Base-by-base conservation (phyloP, 2,888 invertebrate genomes). In the Eupithecia tripunctaria region DNA sequence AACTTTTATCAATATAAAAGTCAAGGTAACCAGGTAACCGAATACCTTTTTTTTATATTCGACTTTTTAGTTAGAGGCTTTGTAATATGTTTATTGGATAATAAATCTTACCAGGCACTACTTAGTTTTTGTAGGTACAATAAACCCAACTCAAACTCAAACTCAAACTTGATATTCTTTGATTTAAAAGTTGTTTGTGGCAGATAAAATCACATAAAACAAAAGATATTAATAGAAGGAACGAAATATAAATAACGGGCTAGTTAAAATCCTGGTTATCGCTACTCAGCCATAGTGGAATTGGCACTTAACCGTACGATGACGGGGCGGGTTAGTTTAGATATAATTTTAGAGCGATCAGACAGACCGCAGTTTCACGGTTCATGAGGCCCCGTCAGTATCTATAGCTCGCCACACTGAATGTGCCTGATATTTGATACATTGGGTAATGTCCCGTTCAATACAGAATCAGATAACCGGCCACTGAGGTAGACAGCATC, bases 401-500 rank as follows among this genome's bases (percentile, higher is more conserved):
- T 84, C 84, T 83, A 86, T 88, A 88, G 86, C 86, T 68, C 87
- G 86, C 85, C 71, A 59, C 75, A 68, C 70, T 67, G 81, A 85
- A 87, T 86, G 77, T 78, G 77, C 81, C 75, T 81, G 90, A 88
- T 85, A 93, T 87, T 79, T 79, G 89, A 93, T 89, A 77, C 82
- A 84, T 88, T 88, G 81, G 85, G 82, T 86, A 87, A 86, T 84
- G 80, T 78, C 78, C 80, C 84, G 84, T 84, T 79, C 84, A 67
- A 72, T 70, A 71, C 71, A 86, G 87, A 88, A 82, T 85, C 84
- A 81, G 83, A 87, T 72, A 89, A 84, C 70, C 74, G 72, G 90
- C 92, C 91, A 88, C 91, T 92, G 91, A 86, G 88, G 91, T 89
- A 89, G 89, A 87, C 86, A 83, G 84, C 81, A 84, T 81, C 89